Evolutionary conservation across 2,797 vertebrate species (phyloP), one percentile per base, ranked within the genome.

Genomic region (Xyrichtys novacula): DNA sequence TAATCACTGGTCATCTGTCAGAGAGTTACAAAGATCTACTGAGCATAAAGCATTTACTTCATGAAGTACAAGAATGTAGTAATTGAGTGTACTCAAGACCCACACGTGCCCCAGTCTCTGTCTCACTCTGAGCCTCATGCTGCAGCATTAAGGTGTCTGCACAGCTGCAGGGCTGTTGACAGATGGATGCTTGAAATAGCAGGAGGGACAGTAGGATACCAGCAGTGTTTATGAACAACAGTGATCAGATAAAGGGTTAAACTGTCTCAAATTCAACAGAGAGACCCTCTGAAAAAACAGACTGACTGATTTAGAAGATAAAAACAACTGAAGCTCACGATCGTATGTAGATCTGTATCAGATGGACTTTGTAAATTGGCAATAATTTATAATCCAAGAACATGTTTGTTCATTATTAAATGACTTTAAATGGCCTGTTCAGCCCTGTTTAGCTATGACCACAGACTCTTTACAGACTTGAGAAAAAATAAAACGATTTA

Each of bases 221-320:
- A n/a, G n/a, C n/a, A n/a, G n/a, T 39, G 38, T 43, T 39, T 44
- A 7, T 38, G n/a, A 72, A 23, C 15, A 36, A n/a, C 46, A 9
- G 4, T 1, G 12, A 40, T 23, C 7, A 52, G 12, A 28, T 2
- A 6, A n/a, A n/a, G n/a, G n/a, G n/a, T n/a, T n/a, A 7, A 31
- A 12, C 7, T 17, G 14, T 17, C 8, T 9, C 28, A 12, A 5
- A 32, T 50, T 42, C 50, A 26, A 42, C 25, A 17, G 31, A 11
- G 22, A 46, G 10, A 23, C 6, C 31, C 10, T 49, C 46, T 32
- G n/a, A n/a, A 31, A n/a, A 48, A 38, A 48, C 4, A n/a, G 10
- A 16, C 16, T 16, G 49, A n/a, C 34, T 34, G 20, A 43, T n/a
- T 15, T n/a, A 19, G 43, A 15, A n/a, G n/a, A n/a, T n/a, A n/a